These are phyloP conservation scores for Tarsius wallacei DNA, from an alignment of 2,797 vertebrate species.

Conservation along the genomic window DNA sequence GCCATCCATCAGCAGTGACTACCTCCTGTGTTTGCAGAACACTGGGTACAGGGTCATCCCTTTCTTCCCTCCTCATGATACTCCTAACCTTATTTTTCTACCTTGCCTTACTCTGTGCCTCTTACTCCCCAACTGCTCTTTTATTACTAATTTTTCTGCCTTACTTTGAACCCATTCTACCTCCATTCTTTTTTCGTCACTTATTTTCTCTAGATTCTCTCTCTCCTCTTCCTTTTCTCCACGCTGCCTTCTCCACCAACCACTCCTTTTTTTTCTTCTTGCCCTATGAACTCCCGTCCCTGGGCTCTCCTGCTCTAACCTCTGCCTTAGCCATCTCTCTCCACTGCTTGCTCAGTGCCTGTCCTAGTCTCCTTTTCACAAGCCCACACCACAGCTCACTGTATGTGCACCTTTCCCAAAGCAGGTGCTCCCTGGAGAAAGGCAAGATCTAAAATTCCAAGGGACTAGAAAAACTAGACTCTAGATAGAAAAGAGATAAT, in stretches of 20 bases:
- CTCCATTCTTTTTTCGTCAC: not conserved
- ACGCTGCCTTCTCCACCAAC: not conserved
- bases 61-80: too few relatives aligned
- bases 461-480: constrained; percentile 10
- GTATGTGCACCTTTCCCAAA: not conserved
- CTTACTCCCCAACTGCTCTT: not conserved
- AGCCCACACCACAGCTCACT: not conserved
- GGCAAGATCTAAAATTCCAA: constrained; percentile 1
- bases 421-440: not conserved
- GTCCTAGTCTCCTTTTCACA: not conserved
- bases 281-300: not conserved
- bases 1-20: not conserved
- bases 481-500: not conserved
- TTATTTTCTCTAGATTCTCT: not conserved
- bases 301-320: not conserved
- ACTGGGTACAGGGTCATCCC: not conserved
- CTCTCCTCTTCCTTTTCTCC: not conserved
- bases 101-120: not conserved
- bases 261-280: too few relatives aligned
- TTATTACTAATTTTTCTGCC: not conserved
- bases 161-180: not conserved
- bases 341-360: not conserved
- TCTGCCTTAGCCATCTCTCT: not conserved
- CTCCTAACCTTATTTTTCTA: not conserved
- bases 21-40: not conserved